Base-by-base conservation (phyloP, 2,113 vertebrate species). In the Limnothrissa miodon region DNA sequence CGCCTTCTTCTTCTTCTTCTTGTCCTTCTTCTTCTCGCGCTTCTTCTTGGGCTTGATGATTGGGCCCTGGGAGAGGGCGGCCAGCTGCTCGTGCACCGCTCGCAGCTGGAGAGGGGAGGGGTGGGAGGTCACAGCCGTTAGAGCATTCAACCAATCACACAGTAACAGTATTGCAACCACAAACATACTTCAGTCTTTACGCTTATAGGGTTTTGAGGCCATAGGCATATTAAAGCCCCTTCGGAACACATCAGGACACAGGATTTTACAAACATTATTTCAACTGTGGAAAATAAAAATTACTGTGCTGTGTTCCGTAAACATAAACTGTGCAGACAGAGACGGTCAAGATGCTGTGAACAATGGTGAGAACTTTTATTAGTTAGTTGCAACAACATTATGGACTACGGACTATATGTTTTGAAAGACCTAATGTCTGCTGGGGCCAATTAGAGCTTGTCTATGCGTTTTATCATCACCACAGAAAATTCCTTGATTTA, bases 71-170 rank as follows among this genome's bases (percentile, higher is more conserved):
- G 45, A 89, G 80, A 39, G 86, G 81, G 85, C 86, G 3, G 97
- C 97, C 84, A 99, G 91, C 90, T 99, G 97, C 92, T 98, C 97
- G 21, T 98, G 97, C 81, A 99, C 95, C 0, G 97, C 97, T 19
- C 96, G 89, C 46, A 98, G 94, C 97, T 99, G 85, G 11, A 13
- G 78, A 78, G 29, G 19, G 21, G 53, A 56, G 59, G 10, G 59
- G 59, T 9, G 59, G 25, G 56, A 8, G 42, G 42, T 4, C 42
- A 23, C 86, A 39, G 86, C 80, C 0, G 85, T 83, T 25, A 86
- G 86, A 78, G 88, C 87, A 82, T 33, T 8, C 10, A 82, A 29
- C 13, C 39, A 83, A n/a, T n/a, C 46, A 48, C 46, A 48, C 46
- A 48, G 10, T 13, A 11, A 48, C 46, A 48, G 46, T 13, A 7